A percentile compares a stretch with the other conserved stretches of the same genome.
Conservation (phyloP, 2,888 invertebrate genomes). For the Endomychus coccineus region DNA sequence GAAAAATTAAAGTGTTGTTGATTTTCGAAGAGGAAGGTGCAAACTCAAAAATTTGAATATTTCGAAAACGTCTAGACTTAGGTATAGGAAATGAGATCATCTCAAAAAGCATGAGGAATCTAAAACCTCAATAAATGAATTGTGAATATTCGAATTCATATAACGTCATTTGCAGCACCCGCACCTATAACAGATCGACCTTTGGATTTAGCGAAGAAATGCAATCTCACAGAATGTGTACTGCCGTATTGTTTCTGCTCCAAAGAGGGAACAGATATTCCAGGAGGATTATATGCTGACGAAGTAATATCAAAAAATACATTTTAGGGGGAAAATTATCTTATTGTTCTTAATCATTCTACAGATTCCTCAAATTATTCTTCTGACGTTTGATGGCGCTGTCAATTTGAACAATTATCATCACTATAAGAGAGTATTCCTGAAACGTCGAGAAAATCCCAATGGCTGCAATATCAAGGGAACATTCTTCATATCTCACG, state of each 20-base stretch:
- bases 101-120: too few species aligned
- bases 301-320: conserved; percentile 52
- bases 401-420: conserved; percentile 88
- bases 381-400: conserved; percentile 89
- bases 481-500: conserved; percentile 90
- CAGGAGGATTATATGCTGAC: conserved; percentile 73
- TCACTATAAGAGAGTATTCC: conserved; percentile 78
- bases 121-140: too few species aligned
- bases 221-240: conserved; percentile 65
- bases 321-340: conserved; percentile 3
- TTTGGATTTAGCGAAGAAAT: conserved; percentile 69
- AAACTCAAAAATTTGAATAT: too few species aligned
- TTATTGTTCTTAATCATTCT: conserved; percentile 27
- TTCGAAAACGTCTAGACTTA: too few species aligned
- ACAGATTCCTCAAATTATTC: conserved; percentile 87
- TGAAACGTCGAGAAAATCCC: conserved; percentile 72
- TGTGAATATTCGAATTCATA: too few species aligned
- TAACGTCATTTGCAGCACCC: conserved; percentile 67
- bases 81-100: too few species aligned
- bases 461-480: conserved; percentile 84
- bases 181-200: conserved; percentile 78
- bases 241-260: conserved; percentile 90
- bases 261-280: conserved; percentile 81
- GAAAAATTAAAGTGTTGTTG: too few species aligned
- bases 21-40: too few species aligned